Percentiles rank a stretch among this genome's conserved stretches.
Conservation (phyloP, 2,888 invertebrate species). For the Smittia aterrima region DNA sequence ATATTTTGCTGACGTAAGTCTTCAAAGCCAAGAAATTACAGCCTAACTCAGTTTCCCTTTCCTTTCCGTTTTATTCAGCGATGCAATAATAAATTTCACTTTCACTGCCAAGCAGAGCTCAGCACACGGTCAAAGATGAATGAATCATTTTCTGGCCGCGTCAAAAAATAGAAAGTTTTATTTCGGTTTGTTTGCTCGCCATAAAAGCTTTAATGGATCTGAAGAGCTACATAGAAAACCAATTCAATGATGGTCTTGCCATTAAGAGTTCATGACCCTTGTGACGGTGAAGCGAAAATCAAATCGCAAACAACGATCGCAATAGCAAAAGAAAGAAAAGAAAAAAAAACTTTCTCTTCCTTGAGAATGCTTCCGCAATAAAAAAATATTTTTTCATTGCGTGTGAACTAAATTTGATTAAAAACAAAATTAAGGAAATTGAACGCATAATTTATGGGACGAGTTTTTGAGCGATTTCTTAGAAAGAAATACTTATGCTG, state of each 20-base stretch:
- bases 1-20: background rate
- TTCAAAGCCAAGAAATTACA: background rate
- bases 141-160: constrained; percentile 5
- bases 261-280: background rate
- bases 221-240: too few relatives aligned
- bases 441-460: background rate
- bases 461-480: too few relatives aligned
- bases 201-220: too few relatives aligned
- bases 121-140: constrained; percentile 28
- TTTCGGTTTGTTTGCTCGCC: background rate
- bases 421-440: background rate
- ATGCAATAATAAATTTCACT: constrained; percentile 21
- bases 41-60: constrained; percentile 8
- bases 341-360: constrained; percentile 26
- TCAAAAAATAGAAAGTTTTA: background rate
- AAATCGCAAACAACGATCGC: background rate
- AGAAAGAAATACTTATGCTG: too few relatives aligned
- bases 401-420: constrained; percentile 5
- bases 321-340: background rate
- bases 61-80: background rate
- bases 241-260: background rate
- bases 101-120: constrained; percentile 5
- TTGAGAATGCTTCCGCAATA: constrained; percentile 14
- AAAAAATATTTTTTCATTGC: background rate
- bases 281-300: background rate